Evolutionary conservation across 1,140 invertebrate genomes (phyloP).

Genomic region (Dendroctonus valens): DNA sequence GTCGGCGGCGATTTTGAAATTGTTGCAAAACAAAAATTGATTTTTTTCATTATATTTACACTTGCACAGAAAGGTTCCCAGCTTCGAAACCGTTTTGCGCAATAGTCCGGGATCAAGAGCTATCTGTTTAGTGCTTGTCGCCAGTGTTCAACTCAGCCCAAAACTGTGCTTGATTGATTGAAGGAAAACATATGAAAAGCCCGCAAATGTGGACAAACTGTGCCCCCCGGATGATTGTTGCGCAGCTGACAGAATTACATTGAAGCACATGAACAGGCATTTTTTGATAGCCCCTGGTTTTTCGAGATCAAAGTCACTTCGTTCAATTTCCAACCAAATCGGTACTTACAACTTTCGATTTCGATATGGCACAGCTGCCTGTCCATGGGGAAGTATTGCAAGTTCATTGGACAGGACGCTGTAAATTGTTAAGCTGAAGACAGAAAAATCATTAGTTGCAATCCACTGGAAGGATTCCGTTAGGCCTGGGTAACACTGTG

Average conservation of each 20-base stretch:
- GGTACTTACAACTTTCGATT: slow-evolving; percentile 96
- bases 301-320: slow-evolving; percentile 1
- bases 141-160: slow-evolving; percentile 17
- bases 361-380: slow-evolving; percentile 95
- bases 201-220: no score
- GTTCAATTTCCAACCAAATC: not conserved
- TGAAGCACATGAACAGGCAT: slow-evolving; percentile 48
- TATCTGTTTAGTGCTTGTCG: slow-evolving; percentile 44
- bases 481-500: no score
- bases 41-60: not conserved
- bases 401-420: slow-evolving; percentile 95
- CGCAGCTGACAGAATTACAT: not conserved
- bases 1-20: no score
- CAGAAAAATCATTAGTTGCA: not conserved
- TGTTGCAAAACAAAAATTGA: slow-evolving; percentile 1
- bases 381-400: slow-evolving; percentile 97
- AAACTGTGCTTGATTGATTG: slow-evolving; percentile 10
- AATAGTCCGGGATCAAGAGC: slow-evolving; percentile 43
- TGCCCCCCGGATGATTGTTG: no score
- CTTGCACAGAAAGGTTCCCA: not conserved
- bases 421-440: slow-evolving; percentile 92
- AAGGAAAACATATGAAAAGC: slow-evolving; percentile 2
- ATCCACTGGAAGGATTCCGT: no score
- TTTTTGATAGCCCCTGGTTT: slow-evolving; percentile 43
- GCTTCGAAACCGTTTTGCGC: not conserved